phyloP scores from a whole-genome alignment of 2,797 vertebrate species.

The Phoebastria nigripes region DNA sequence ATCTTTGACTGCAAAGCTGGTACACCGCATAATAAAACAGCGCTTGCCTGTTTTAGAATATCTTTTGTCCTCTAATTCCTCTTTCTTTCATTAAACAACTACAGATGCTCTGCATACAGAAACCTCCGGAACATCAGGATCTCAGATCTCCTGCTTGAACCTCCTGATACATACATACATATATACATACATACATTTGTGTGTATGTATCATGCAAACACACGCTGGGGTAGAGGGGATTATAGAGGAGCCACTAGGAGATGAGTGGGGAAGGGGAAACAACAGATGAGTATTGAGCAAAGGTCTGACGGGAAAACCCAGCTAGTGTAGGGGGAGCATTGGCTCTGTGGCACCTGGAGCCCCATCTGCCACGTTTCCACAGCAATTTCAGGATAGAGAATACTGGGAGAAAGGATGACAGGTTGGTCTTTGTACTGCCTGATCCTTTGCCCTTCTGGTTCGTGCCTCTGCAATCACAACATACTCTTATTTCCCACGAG shows the following conservation, averaged over 20 bases:
- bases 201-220: background rate
- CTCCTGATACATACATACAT: background rate
- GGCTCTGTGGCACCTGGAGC: background rate
- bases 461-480: background rate
- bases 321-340: background rate
- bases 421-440: background rate
- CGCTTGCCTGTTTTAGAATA: background rate
- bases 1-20: background rate
- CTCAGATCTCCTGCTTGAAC: background rate
- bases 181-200: no score
- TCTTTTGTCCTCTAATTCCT: background rate
- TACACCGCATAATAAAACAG: background rate
- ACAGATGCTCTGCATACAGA: background rate
- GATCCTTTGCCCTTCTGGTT: background rate
- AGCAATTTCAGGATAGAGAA: accelerated
- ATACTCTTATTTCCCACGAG: background rate
- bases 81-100: background rate
- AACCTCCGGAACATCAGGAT: background rate
- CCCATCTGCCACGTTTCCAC: background rate
- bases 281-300: background rate
- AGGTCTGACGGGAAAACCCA: background rate
- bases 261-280: background rate
- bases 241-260: background rate
- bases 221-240: background rate
- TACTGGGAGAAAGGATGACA: background rate